A percentile compares a stretch with the other conserved stretches of the same genome.
Conservation (phyloP, 2,797 vertebrate genomes). For the Lithobates sylvaticus region DNA sequence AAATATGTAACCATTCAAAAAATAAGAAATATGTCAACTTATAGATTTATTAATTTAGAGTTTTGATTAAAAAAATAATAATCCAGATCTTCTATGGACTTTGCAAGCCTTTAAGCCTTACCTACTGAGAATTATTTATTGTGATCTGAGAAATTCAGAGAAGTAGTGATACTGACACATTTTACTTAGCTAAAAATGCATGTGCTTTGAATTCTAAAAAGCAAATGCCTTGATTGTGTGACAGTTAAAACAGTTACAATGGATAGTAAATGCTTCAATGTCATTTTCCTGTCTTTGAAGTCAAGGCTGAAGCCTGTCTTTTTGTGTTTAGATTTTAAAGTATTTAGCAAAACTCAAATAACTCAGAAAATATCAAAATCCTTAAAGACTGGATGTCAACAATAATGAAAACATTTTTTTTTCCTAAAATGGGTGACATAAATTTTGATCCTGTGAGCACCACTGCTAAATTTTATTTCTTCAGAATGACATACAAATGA, state of each 20-base stretch:
- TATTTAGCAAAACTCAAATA: slow-evolving; percentile 60
- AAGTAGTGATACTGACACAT: slow-evolving; percentile 44
- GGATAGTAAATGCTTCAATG: slow-evolving; percentile 57
- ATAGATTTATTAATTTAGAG: neutral
- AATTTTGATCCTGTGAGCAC: slow-evolving; percentile 37
- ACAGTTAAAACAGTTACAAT: slow-evolving; percentile 60
- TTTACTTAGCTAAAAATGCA: slow-evolving; percentile 47
- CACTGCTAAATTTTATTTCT: slow-evolving; percentile 45
- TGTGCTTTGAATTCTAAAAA: slow-evolving; percentile 52
- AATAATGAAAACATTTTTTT: slow-evolving; percentile 53
- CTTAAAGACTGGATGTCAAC: slow-evolving; percentile 55
- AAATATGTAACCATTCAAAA: too few species aligned
- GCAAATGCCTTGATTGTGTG: slow-evolving; percentile 54
- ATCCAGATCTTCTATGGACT: neutral
- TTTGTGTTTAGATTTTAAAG: slow-evolving; percentile 53
- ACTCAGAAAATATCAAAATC: slow-evolving; percentile 58
- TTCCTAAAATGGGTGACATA: slow-evolving; percentile 53
- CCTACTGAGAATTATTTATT: slow-evolving; percentile 29
- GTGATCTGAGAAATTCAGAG: slow-evolving; percentile 19
- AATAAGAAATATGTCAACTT: too few species aligned
- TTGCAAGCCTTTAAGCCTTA: neutral
- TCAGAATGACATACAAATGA: slow-evolving; percentile 50
- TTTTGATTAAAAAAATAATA: slow-evolving; percentile 1
- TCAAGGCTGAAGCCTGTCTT: slow-evolving; percentile 55
- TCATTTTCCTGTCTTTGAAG: slow-evolving; percentile 62